Evolutionary conservation across 1,140 invertebrate genomes (phyloP), one percentile per base, ranked within the genome.

Genomic region (Neodiprion lecontei): DNA sequence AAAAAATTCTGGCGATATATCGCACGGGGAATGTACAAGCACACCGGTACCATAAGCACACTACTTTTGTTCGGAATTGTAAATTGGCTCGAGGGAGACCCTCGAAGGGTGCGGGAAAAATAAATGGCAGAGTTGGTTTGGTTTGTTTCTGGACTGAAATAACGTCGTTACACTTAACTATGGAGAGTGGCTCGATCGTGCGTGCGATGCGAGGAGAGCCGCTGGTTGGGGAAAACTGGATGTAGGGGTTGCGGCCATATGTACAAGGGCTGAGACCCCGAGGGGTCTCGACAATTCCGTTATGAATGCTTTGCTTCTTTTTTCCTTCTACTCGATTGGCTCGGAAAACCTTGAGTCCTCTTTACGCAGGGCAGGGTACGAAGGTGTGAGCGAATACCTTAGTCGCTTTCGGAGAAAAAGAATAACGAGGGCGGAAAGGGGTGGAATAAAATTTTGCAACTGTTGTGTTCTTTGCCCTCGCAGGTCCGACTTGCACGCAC

Each of bases 241-340:
- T 17, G 53, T 61, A 8, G 53, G 53, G 53, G 53, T 61, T 4
- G n/a, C 53, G 53, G 9, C 53, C 53, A 61, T 61, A 61, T 61
- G 53, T 61, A 61, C 11, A 17, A 17, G 53, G 53, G 11, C 53
- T 12, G 53, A 61, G 53, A 12, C 53, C 53, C 53, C 5, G 50
- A 53, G 8, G 4, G 11, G 53, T 61, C 11, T 40, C 28, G 28
- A 40, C 28, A 40, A 40, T 5, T 40, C 28, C 28, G 28, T 40
- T 61, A 61, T 61, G 53, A 61, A 61, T 61, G 53, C 53, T 61
- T 61, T 61, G 53, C 53, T 61, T 61, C 53, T 61, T 9, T 17
- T 61, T 12, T 9, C 9, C n/a, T 17, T 40, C 11, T 17, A 17
- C 53, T 61, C 53, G 53, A 61, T 61, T 61, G n/a, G 53, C 53